Base-by-base conservation (phyloP, 2,888 invertebrate genomes). In the Zele albiditarsus region DNA sequence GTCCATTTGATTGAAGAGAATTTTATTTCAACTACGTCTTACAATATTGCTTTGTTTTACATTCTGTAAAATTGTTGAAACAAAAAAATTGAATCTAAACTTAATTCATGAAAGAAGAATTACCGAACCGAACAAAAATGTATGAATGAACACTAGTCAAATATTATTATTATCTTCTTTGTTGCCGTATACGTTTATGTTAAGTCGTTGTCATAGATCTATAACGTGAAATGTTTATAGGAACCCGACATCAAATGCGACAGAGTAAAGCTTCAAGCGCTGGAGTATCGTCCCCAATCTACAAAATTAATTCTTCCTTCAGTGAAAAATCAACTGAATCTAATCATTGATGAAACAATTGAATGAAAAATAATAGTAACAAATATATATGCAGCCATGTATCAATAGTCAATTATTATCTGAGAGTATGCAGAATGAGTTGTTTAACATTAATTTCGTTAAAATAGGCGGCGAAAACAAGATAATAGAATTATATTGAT, bases 261-360 rank as follows among this genome's bases (percentile, higher is more conserved):
- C 20, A 23, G 60, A 58, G 38, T 63, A 63, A 72, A 73, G 58
- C 63, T 58, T 78, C 80, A 76, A 72, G 76, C 78, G 82, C 82
- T 84, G 78, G 85, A 86, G 82, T 85, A 84, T 84, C 85, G 85
- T 81, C 84, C 84, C 81, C 84, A 82, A 86, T 86, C 87, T 86
- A 87, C 79, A 85, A 86, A 84, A 85, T 65, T 63, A 6, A 63
- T 72, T 57, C 28, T 49, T 28, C 31, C 27, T 63, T 71, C 16
- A 33, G 23, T 60, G 23, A 49, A 38, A 73, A 31, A 31, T 71
- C 12, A 60, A 49, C 28, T 65, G 1, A 57, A 62, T 63, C 16
- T 10, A 25, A 25, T 14, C 12, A 62, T 38, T 12, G 27, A 67
- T 23, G 16, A 23, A 33, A 57, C 33, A n/a, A 71, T 31, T 46